Base-by-base conservation (phyloP, 1,140 invertebrate species). In the Brachionus calyciflorus region DNA sequence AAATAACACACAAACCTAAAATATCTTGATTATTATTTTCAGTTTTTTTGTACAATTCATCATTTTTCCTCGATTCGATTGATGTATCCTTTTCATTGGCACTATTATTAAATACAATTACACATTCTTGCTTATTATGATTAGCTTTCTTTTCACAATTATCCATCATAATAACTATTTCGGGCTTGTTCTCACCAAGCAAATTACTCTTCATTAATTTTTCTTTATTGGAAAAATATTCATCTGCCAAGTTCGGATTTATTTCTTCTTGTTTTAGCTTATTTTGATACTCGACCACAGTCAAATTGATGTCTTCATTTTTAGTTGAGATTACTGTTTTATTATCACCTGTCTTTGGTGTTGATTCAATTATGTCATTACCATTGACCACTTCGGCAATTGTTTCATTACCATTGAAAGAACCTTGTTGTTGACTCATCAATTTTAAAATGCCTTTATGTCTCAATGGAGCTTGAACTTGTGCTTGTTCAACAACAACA, bases 311-410 rank as follows among this genome's bases (percentile, higher is more conserved):
- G 10, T 37, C 55, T 17, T 26, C 17, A 17, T 60, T 30, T 17
- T 60, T 60, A 14, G 33, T 33, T 12, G 55, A 60, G 1, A 19
- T 30, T 14, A 60, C 55, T 44, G 60, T 65, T 24, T 65, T 65
- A 37, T 65, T 65, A n/a, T 65, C 60, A 5, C 60, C 60, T 44
- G 44, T 0, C 21, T 65, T 65, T 12, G 60, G 60, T 41, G 60
- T 65, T 41, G 60, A 65, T 41, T 65, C 60, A 44, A 65, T 44
- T 24, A 65, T 65, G 33, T 65, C 60, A 41, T 65, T 65, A 12
- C 19, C 19, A 12, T 44, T 41, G 19, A 28, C 60, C 3, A 12
- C 7, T 17, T 65, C 24, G 5, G 33, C 21, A 65, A 65, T 65
- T 10, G 60, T 65, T 37, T 65, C 60, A 10, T 65, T 65, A 10